These are phyloP conservation scores for Hippocampus guttulatus DNA, from an alignment of 2,113 vertebrate genomes.

Conservation along the genomic window DNA sequence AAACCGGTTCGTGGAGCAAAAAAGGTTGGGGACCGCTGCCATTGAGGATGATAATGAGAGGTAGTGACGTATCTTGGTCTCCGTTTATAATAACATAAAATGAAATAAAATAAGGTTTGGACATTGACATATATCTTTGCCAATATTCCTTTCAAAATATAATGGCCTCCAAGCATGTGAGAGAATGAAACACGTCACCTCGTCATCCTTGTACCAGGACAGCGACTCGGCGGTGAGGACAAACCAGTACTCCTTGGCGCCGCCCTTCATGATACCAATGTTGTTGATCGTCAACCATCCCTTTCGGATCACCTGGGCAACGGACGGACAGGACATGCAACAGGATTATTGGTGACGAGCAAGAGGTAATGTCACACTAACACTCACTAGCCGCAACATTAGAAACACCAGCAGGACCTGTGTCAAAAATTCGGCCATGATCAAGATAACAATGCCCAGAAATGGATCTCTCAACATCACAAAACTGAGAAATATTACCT, in stretches of 20 bases:
- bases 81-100: too few species aligned
- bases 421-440: not conserved
- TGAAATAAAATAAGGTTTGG: too few species aligned
- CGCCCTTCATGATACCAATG: constrained; percentile 98
- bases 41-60: not conserved
- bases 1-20: too few species aligned
- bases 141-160: not conserved
- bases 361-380: not conserved
- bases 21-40: too few species aligned
- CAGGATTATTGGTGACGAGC: not conserved
- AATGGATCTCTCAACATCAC: not conserved
- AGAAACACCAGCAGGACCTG: not conserved
- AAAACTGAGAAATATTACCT: not conserved
- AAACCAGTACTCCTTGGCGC: constrained; percentile 98
- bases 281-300: constrained; percentile 99
- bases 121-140: not conserved
- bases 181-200: constrained; percentile 74
- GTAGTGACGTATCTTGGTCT: too few species aligned
- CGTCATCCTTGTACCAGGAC: constrained; percentile 98
- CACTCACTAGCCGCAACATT: not conserved
- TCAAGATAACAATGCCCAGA: not conserved
- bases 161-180: not conserved
- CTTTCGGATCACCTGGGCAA: constrained; percentile 92
- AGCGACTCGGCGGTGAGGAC: constrained; percentile 93
- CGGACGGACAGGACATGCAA: not conserved